Conservation (phyloP, 2,888 invertebrate species). For the Drosophila longiperda region DNA sequence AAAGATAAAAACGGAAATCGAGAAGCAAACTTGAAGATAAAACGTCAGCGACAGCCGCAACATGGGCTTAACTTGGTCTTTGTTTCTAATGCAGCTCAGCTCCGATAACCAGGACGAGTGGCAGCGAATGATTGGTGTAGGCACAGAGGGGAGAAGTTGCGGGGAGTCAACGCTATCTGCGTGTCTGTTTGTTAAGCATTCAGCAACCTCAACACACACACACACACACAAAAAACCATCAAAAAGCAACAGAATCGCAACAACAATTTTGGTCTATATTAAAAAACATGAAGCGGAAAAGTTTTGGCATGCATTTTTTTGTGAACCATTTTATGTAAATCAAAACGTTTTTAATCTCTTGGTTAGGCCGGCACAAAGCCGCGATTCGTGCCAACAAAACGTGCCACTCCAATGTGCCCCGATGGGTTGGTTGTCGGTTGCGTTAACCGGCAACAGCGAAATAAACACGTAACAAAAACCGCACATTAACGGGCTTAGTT, state of each 20-base stretch:
- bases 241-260: neutral
- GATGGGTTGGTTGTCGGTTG: neutral
- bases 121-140: neutral
- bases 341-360: conserved; percentile 71
- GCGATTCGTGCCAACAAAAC: conserved; percentile 10
- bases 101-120: conserved; percentile 28
- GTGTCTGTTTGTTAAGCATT: conserved; percentile 29
- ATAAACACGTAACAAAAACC: conserved; percentile 78
- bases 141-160: neutral
- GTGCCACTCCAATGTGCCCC: conserved; percentile 31
- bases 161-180: conserved; percentile 41
- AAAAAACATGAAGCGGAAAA: conserved; percentile 41
- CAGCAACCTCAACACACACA: conserved; percentile 15
- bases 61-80: conserved; percentile 55
- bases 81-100: conserved; percentile 58
- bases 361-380: conserved; percentile 47
- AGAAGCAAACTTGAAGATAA: conserved; percentile 46
- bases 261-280: conserved; percentile 1
- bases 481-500: conserved; percentile 68
- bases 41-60: conserved; percentile 63
- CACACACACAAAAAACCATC: too few relatives aligned
- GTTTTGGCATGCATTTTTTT: conserved; percentile 59
- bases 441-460: conserved; percentile 50
- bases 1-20: neutral
- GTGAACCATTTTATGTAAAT: conserved; percentile 70